These are phyloP conservation scores for Temnothorax longispinosus DNA, from an alignment of 1,140 invertebrate genomes.

Conservation along the genomic window DNA sequence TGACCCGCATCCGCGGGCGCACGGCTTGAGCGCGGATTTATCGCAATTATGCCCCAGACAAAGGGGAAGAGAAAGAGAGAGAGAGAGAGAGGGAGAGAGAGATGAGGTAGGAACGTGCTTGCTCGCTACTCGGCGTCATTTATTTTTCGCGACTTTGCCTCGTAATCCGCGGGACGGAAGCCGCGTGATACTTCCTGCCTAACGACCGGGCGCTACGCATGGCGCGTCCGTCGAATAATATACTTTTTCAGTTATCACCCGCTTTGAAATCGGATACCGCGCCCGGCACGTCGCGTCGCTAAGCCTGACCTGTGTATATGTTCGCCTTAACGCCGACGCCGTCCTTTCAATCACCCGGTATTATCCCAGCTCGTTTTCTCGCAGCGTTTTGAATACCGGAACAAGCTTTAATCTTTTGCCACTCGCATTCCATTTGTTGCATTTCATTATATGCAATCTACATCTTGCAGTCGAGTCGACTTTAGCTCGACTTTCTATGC, in stretches of 20 bases:
- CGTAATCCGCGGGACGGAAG: conserved; percentile 12
- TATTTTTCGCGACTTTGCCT: conserved; percentile 47
- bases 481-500: neutral
- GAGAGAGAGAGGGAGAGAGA: neutral
- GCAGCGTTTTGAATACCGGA: neutral
- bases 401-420: neutral
- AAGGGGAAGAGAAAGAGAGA: neutral
- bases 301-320: neutral
- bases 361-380: neutral
- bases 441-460: neutral
- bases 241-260: conserved; percentile 12
- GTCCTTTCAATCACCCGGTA: conserved; percentile 48
- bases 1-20: conserved; percentile 56
- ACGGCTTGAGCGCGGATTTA: conserved; percentile 52
- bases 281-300: neutral
- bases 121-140: conserved; percentile 50
- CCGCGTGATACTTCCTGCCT: neutral
- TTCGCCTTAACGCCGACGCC: conserved; percentile 2
- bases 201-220: conserved; percentile 5
- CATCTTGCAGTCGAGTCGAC: neutral
- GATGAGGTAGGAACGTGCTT: conserved; percentile 21
- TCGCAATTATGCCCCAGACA: conserved; percentile 52
- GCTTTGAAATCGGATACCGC: conserved; percentile 43
- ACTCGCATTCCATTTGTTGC: neutral
- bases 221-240: neutral